Percentiles rank a stretch among this genome's conserved stretches.
These are phyloP conservation scores for Zaprionus capensis DNA, from an alignment of 1,140 invertebrate species.

Conservation along the genomic window DNA sequence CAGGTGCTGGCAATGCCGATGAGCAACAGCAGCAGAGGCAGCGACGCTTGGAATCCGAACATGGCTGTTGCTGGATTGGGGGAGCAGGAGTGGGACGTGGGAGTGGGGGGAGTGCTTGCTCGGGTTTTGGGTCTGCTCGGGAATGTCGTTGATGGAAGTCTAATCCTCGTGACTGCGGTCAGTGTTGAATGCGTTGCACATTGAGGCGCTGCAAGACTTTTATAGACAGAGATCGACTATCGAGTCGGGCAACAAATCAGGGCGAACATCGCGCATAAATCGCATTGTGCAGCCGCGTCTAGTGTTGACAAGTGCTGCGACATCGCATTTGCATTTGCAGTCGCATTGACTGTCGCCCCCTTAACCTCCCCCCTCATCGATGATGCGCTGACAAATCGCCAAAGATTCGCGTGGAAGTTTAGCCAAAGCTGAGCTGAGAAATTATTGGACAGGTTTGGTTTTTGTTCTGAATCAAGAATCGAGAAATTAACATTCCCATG, in stretches of 20 bases:
- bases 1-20: conserved; percentile 21
- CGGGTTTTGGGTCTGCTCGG: neutral
- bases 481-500: conserved; percentile 35
- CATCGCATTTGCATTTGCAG: conserved; percentile 32
- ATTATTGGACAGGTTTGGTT: conserved; percentile 25
- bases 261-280: conserved; percentile 29
- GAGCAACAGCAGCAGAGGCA: conserved; percentile 23
- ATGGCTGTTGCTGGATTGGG: neutral
- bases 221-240: conserved; percentile 10
- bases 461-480: neutral
- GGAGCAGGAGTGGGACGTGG: too few species aligned
- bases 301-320: conserved; percentile 27
- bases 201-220: conserved; percentile 20
- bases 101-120: neutral
- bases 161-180: conserved; percentile 21
- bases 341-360: conserved; percentile 7
- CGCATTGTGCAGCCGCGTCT: neutral
- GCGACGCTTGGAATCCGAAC: neutral
- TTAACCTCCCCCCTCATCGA: neutral
- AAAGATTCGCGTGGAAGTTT: too few species aligned
- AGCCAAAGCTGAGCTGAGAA: conserved; percentile 7
- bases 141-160: neutral
- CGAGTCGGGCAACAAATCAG: conserved; percentile 34
- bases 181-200: conserved; percentile 30
- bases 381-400: conserved; percentile 12